Base-by-base conservation (phyloP, 1,140 invertebrate genomes). In the Pemphigus obesinymphae region DNA sequence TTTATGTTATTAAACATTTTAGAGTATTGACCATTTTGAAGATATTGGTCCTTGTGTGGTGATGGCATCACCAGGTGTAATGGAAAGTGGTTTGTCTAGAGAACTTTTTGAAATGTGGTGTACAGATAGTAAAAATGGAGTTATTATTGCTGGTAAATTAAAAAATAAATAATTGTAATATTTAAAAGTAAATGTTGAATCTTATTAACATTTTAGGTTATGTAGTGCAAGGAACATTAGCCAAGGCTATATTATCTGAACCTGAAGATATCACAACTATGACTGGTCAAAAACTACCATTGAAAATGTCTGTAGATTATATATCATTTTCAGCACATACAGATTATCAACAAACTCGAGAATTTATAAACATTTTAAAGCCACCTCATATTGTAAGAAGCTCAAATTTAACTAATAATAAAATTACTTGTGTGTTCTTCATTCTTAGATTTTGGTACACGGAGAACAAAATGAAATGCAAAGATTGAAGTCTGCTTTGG, bases 101-200 rank as follows among this genome's bases (percentile, higher is more conserved):
- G 98, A 99, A 88, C 89, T 99, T 6, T 99, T 99, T 89, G 98
- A 99, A 88, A 95, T 92, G 3, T 99, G 98, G 98, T 99, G 97
- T 86, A 96, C 96, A 0, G 97, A 99, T 88, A 89, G 95, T 4
- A 97, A 98, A 86, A 99, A 99, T 88, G 98, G 98, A 1, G 96
- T 97, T 45, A 99, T 99, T 72, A 98, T 99, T 85, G 97, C 98
- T 82, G 97, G 92, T 90, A 84, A 83, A 70, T 82, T 37, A 58
- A 58, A 45, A 81, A 40, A 26, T 70, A 0, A 70, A 45, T 29
- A 70, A 70, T 29, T n/a, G n/a, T n/a, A n/a, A 15, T 70, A 29
- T 70, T 20, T 17, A n/a, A 43, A 10, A 63, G 3, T 63, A 63
- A 63, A 76, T 68, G 66, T 40, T 72, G 76, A 82, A 31, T 31